These are phyloP conservation scores for Nothobranchius furzeri DNA, from an alignment of 2,113 vertebrate genomes.

Conservation along the genomic window DNA sequence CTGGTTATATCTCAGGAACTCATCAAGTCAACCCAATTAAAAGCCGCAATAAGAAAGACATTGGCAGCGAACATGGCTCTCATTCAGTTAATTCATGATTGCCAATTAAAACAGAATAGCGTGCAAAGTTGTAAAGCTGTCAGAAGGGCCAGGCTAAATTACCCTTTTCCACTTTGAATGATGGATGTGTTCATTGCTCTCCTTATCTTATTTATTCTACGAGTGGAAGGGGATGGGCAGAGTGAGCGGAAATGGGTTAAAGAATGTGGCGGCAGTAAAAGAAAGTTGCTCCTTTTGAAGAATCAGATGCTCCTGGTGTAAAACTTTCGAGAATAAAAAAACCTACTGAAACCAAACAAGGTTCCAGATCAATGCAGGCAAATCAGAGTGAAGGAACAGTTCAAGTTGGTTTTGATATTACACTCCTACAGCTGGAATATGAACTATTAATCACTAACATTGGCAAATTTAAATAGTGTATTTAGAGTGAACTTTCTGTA, in stretches of 20 bases:
- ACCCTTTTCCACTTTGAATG: slow-evolving; percentile 79
- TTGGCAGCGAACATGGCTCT: slow-evolving; percentile 68
- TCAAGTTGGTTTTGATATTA: slow-evolving; percentile 15
- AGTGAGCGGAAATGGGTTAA: slow-evolving; percentile 45
- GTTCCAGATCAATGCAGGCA: slow-evolving; percentile 10
- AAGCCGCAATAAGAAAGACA: slow-evolving; percentile 74
- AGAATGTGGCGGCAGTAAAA: slow-evolving; percentile 50
- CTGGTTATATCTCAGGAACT: slow-evolving; percentile 79
- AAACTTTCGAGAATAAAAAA: slow-evolving; percentile 35
- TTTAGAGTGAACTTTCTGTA: no score
- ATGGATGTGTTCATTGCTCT: slow-evolving; percentile 76
- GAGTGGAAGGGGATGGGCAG: slow-evolving; percentile 30
- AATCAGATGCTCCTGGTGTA: slow-evolving; percentile 20
- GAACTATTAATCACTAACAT: no score
- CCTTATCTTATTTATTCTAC: slow-evolving; percentile 79
- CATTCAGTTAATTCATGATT: slow-evolving; percentile 83
- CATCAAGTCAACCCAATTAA: slow-evolving; percentile 84
- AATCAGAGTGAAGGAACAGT: slow-evolving; percentile 2
- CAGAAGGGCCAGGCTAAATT: slow-evolving; percentile 77
- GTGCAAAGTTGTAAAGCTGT: slow-evolving; percentile 80
- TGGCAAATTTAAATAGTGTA: no score
- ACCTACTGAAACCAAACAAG: slow-evolving; percentile 48
- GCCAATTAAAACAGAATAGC: slow-evolving; percentile 83
- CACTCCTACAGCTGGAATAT: neutral
- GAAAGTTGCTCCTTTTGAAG: slow-evolving; percentile 36